Base-by-base conservation (phyloP, 2,797 vertebrate genomes). In the Danio albolineatus region DNA sequence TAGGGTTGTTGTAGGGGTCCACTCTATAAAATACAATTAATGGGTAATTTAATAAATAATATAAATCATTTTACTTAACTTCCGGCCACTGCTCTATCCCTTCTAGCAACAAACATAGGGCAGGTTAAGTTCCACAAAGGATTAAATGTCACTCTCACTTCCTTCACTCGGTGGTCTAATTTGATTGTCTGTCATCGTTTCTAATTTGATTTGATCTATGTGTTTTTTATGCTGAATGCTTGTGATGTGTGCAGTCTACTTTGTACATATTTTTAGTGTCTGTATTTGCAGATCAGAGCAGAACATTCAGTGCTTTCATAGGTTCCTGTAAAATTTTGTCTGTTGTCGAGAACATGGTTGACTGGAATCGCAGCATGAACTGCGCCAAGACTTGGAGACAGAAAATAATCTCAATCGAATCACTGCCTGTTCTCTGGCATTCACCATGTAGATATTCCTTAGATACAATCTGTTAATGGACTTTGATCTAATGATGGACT, bases 401-500 rank as follows among this genome's bases (percentile, higher is more conserved):
- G 19, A 59, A 43, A 39, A 59, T 39, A 41, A 76, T 76, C 62
- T 57, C 13, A 12, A 49, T 41, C 13, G 6, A 59, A 69, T 65
- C 41, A 12, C 21, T 13, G 75, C 75, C 41, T 38, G 28, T 51
- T 75, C 44, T 57, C 39, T 72, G 70, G 17, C 46, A 16, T 62
- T 38, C 43, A 10, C 65, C 13, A 60, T 70, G 53, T 28, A 60
- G 76, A 59, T 59, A 39, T 60, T 51, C 28, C 44, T 69, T 16
- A 60, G 76, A 70, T 49, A 70, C 36, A 41, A 59, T 61, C 53
- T 41, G 65, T 70, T 78, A 81, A 78, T 38, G 4, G 69, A 19
- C 28, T 81, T 78, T 57, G 66, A 72, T 77, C 53, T 83, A 62
- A 67, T 73, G 46, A 38, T 73, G 78, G 48, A 78, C 48, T 62